Percentiles rank a stretch among this genome's conserved stretches.
These are phyloP conservation scores for Byasa hedistus DNA, from an alignment of 2,888 invertebrate genomes.

Conservation along the genomic window DNA sequence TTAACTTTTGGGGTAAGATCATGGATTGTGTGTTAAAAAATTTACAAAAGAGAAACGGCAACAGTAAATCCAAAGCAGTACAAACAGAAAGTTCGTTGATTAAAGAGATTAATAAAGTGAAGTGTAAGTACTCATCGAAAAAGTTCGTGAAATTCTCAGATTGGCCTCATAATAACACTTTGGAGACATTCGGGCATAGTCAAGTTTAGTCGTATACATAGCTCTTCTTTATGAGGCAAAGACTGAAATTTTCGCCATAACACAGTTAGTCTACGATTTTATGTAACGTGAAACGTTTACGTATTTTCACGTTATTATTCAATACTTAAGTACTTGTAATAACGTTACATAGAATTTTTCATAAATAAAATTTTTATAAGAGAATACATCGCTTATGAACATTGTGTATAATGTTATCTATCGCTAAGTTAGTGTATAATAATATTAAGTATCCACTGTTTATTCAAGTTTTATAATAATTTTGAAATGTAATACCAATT, in stretches of 20 bases:
- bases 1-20: constrained; percentile 63
- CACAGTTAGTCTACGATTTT: constrained; percentile 34
- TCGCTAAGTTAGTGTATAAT: not conserved
- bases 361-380: constrained; percentile 14
- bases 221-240: constrained; percentile 69
- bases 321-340: not conserved
- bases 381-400: constrained; percentile 1
- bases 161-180: constrained; percentile 47
- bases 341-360: constrained; percentile 20
- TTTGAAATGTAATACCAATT: constrained; percentile 6
- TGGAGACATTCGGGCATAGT: constrained; percentile 55
- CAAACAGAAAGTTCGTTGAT: constrained; percentile 30
- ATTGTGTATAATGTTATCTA: not conserved
- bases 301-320: constrained; percentile 9
- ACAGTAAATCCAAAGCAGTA: constrained; percentile 24
- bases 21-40: constrained; percentile 44
- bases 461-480: constrained; percentile 1
- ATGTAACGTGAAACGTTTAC: constrained; percentile 35
- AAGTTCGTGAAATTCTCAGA: constrained; percentile 51
- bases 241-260: constrained; percentile 70
- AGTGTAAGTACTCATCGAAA: constrained; percentile 41
- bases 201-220: constrained; percentile 60
- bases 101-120: constrained; percentile 30
- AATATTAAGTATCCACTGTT: not conserved
- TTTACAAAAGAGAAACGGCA: constrained; percentile 35